These are phyloP conservation scores for Dolichotis patagonum DNA, from an alignment of 2,113 vertebrate species.

Conservation along the genomic window DNA sequence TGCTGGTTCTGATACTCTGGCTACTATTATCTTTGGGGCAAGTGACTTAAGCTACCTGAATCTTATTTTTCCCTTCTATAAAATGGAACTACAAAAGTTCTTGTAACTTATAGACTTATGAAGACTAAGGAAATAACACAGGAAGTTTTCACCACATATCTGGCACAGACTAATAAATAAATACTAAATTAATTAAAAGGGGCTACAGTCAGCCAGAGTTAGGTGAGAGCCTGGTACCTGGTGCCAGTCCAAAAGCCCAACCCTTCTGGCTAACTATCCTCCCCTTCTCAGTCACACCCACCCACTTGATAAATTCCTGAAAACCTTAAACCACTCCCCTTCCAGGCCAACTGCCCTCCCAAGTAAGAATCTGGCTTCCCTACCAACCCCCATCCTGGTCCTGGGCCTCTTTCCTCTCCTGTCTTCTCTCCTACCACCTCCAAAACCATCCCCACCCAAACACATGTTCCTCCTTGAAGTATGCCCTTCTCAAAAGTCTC, in stretches of 20 bases:
- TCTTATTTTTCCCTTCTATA: conserved; percentile 19
- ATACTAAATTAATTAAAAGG: not conserved
- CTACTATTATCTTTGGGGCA: not conserved
- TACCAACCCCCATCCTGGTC: not conserved
- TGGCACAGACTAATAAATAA: not conserved
- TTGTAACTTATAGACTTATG: not conserved
- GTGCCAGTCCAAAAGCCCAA: not conserved
- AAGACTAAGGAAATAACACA: not conserved
- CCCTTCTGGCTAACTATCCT: not conserved
- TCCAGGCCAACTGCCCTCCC: conserved; percentile 18
- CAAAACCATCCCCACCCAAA: not conserved
- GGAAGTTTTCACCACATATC: not conserved
- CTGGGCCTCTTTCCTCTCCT: not conserved
- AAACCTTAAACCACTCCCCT: conserved; percentile 61
- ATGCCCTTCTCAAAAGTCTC: not conserved
- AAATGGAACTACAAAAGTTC: conserved; percentile 5
- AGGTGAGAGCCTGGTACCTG: not conserved
- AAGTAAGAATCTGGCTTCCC: not conserved
- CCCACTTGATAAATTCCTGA: conserved; percentile 67
- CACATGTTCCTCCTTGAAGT: not conserved
- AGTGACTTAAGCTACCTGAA: conserved; percentile 5
- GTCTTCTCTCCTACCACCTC: not conserved
- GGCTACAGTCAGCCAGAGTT: not conserved
- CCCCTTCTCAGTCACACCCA: not conserved
- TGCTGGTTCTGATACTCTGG: not conserved